Evolutionary conservation across 92 coral and sea anemone genomes (phyloP).

Genomic region (Epizoanthus rinbou): DNA sequence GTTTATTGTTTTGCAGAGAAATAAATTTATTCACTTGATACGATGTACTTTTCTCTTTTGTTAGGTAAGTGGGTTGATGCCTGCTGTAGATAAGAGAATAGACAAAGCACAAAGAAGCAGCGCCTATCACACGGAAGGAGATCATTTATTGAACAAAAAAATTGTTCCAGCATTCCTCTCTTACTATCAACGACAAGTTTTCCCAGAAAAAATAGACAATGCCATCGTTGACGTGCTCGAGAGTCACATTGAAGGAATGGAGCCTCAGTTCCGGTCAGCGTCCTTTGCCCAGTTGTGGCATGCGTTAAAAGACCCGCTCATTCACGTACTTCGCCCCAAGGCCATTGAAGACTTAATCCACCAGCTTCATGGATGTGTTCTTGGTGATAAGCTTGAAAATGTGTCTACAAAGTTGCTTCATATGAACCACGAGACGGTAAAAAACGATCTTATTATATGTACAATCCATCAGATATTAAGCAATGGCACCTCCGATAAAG

Average conservation of each 20-base stretch:
- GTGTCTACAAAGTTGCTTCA: constrained; percentile 18
- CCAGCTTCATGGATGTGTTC: constrained; percentile 61
- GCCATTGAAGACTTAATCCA: constrained; percentile 38
- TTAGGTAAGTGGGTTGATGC: background rate
- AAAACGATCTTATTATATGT: constrained; percentile 33
- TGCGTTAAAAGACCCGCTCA: constrained; percentile 73
- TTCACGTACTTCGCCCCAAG: constrained; percentile 66
- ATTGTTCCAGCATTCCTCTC: constrained; percentile 53
- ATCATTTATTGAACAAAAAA: background rate
- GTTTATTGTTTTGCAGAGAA: no score
- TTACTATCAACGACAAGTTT: constrained; percentile 57
- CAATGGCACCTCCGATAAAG: background rate
- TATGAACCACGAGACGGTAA: background rate
- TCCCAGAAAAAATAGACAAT: constrained; percentile 59
- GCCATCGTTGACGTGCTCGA: constrained; percentile 62
- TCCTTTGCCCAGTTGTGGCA: constrained; percentile 82
- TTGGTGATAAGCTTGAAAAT: constrained; percentile 38
- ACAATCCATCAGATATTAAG: constrained; percentile 18
- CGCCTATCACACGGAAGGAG: background rate
- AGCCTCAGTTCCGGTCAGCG: constrained; percentile 88
- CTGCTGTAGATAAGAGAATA: background rate
- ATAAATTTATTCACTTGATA: no score
- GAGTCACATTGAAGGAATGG: constrained; percentile 83
- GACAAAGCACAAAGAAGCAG: constrained; percentile 8
- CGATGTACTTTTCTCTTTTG: background rate